phyloP scores from a whole-genome alignment of 2,888 invertebrate genomes.

The Nezara viridula region DNA sequence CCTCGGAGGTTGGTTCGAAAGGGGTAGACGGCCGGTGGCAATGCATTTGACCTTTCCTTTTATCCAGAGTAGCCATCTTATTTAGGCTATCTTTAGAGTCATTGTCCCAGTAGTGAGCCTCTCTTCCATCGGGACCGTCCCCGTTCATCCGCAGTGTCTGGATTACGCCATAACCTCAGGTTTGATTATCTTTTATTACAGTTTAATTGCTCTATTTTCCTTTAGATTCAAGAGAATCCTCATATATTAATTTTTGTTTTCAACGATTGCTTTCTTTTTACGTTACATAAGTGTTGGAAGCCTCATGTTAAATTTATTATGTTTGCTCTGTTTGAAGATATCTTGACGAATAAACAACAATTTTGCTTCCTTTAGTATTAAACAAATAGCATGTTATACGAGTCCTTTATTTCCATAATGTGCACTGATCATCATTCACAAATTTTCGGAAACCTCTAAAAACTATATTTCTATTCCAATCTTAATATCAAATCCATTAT shows the following conservation, averaged over 20 bases:
- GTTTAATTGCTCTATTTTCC: not conserved
- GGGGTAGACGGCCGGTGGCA: constrained; percentile 1
- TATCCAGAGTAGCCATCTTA: constrained; percentile 17
- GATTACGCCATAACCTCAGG: not conserved
- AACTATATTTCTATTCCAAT: too few relatives aligned
- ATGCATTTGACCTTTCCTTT: constrained; percentile 44
- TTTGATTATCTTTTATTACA: not conserved
- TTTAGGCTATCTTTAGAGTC: constrained; percentile 33
- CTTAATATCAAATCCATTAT: too few relatives aligned
- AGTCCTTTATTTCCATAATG: too few relatives aligned
- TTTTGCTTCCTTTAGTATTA: not conserved
- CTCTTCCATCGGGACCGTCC: not conserved
- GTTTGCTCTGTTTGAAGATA: not conserved
- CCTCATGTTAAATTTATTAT: not conserved
- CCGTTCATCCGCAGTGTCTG: not conserved
- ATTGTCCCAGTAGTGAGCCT: not conserved
- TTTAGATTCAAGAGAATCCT: not conserved
- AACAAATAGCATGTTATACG: not conserved
- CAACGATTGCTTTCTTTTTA: not conserved
- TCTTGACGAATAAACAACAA: not conserved
- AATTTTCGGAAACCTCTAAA: too few relatives aligned
- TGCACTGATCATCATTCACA: too few relatives aligned
- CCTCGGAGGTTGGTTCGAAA: constrained; percentile 13
- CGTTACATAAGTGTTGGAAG: not conserved
- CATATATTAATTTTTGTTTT: not conserved